Evolutionary conservation across 2,888 invertebrate genomes (phyloP).

Genomic region (Caenorhabditis doughertyi): DNA sequence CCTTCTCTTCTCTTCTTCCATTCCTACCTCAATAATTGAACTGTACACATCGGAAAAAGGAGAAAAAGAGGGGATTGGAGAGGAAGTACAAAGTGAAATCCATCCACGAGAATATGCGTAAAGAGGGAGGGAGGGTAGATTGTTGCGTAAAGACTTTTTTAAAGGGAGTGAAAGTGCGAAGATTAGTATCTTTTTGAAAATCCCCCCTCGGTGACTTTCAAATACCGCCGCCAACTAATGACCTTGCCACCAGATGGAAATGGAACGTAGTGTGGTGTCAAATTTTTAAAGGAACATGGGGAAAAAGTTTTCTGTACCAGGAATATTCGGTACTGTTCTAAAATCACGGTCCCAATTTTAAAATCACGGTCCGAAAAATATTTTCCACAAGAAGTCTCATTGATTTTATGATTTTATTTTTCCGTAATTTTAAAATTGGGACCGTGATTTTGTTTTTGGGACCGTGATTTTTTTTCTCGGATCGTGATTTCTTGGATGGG

Average conservation of each 20-base stretch:
- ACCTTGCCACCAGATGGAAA: constrained; percentile 7
- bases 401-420: too few relatives aligned
- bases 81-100: constrained; percentile 50
- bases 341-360: too few relatives aligned
- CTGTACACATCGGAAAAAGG: constrained; percentile 14
- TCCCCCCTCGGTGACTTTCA: not conserved
- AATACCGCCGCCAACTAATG: not conserved
- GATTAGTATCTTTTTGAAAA: constrained; percentile 48
- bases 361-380: too few relatives aligned
- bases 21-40: constrained; percentile 48
- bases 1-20: not conserved
- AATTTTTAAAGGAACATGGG: not conserved
- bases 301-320: too few relatives aligned
- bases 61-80: not conserved
- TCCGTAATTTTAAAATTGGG: too few relatives aligned
- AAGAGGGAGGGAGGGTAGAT: constrained; percentile 1
- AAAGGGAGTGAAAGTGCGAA: constrained; percentile 47
- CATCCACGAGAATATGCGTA: constrained; percentile 44
- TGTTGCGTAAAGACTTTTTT: constrained; percentile 8
- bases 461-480: too few relatives aligned
- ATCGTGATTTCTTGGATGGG: too few relatives aligned
- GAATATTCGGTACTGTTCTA: too few relatives aligned
- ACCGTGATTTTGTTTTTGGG: too few relatives aligned
- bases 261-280: constrained; percentile 14
- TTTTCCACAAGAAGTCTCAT: too few relatives aligned